Percentiles rank a stretch among this genome's conserved stretches.
phyloP scores from a whole-genome alignment of 1,140 invertebrate species.

The Hylaeus anthracinus region DNA sequence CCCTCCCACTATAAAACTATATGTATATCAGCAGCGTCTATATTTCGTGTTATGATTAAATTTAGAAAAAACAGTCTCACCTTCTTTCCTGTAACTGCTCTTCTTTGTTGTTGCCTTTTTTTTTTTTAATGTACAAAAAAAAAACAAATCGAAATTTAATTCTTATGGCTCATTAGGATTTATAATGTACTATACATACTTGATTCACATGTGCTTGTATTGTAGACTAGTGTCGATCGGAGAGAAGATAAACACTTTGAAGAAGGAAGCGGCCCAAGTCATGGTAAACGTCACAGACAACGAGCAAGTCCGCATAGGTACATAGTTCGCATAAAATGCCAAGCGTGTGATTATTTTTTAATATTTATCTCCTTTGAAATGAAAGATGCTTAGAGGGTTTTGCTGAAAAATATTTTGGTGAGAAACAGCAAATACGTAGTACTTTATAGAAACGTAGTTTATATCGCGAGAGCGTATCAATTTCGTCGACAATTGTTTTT shows the following conservation, averaged over 20 bases:
- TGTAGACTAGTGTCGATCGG: conserved; percentile 72
- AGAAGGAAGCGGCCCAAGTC: conserved; percentile 80
- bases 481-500: not conserved
- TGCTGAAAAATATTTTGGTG: not conserved
- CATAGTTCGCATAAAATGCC: not conserved
- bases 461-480: too few species aligned
- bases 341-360: not conserved
- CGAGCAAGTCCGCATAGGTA: conserved; percentile 83
- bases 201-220: conserved; percentile 5
- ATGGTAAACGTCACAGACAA: conserved; percentile 83
- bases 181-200: not conserved
- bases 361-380: too few species aligned
- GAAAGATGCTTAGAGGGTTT: not conserved
- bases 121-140: not conserved
- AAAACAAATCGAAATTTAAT: not conserved
- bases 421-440: not conserved
- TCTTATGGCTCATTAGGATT: not conserved
- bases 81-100: too few species aligned
- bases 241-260: conserved; percentile 81
- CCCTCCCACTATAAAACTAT: not conserved
- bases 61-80: not conserved
- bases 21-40: too few species aligned
- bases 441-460: not conserved
- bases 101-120: too few species aligned
- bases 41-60: not conserved